Evolutionary conservation across 1,140 invertebrate species (phyloP), one percentile per base, ranked within the genome.

Genomic region (Chrysopa pallens): DNA sequence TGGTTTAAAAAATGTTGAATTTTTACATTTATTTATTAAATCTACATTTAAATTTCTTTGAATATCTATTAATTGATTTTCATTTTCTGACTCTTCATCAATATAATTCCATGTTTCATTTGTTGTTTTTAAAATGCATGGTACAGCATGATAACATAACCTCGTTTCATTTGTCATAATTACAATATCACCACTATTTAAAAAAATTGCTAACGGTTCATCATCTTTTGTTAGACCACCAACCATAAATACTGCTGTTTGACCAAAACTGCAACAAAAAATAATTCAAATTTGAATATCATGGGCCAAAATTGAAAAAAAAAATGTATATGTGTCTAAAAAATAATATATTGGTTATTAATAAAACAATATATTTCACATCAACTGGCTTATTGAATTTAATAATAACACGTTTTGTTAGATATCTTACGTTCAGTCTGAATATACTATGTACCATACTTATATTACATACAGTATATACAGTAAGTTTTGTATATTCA

Each of bases 201-300:
- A 55, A 51, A 75, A 70, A 17, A 92, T 55, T 2, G 84, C 72
- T 8, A 68, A 59, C 6, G 84, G 77, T 44, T 69, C 59, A 37
- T 74, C 66, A 36, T 76, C 68, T 51, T 78, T 72, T 0, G 64
- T 73, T 44, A 52, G 50, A 23, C 83, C 84, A 12, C 87, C 88
- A 48, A 91, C 74, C 31, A 92, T 59, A 64, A 92, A 91, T 50
- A 92, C 73, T 8, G 84, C 85, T 49, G 74, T 75, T 59, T 87
- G 84, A 1, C 87, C 88, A 62, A 91, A 89, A 62, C 86, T 90
- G 55, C 40, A 68, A 67, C 43, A 42, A 42, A 52, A 54, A 40
- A 41, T 42, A 38, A 46, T 44, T 28, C 29, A 9, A 7, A 42
- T n/a, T n/a, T n/a, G n/a, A n/a, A n/a, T 38, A 31, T 38, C 6